Evolutionary conservation across 1,140 invertebrate genomes (phyloP).

Genomic region (Gonatopus flavifemur): DNA sequence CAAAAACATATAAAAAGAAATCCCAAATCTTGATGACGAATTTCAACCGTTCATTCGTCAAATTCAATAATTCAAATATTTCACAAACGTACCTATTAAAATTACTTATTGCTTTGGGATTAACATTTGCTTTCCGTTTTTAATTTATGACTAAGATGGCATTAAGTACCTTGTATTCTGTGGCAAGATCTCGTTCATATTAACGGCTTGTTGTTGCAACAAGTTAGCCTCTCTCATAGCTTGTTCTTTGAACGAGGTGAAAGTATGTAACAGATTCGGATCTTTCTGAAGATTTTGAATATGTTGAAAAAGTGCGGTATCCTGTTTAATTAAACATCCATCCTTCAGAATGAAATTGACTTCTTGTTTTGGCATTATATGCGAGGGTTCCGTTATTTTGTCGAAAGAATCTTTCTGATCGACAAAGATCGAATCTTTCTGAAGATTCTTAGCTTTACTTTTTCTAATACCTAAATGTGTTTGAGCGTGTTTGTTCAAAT

Average conservation of each 20-base stretch:
- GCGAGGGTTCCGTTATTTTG: conserved; percentile 27
- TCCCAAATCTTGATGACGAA: too few species aligned
- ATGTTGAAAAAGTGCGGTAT: conserved; percentile 45
- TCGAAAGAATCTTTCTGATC: conserved; percentile 38
- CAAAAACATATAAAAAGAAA: too few species aligned
- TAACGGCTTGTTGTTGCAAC: conserved; percentile 48
- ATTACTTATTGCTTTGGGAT: conserved; percentile 25
- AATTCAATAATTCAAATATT: too few species aligned
- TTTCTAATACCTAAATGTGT: conserved; percentile 50
- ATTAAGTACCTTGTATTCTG: conserved; percentile 56
- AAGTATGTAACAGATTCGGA: conserved; percentile 45
- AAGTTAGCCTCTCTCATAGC: conserved; percentile 41
- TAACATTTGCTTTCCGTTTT: conserved; percentile 11
- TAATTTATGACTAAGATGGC: conserved; percentile 47
- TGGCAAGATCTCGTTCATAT: conserved; percentile 54
- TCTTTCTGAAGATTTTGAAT: conserved; percentile 53
- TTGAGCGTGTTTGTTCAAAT: conserved; percentile 70
- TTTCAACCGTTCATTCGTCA: too few species aligned
- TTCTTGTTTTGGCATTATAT: conserved; percentile 41
- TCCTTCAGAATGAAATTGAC: conserved; percentile 45
- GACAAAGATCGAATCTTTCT: conserved; percentile 41
- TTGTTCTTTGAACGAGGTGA: conserved; percentile 51
- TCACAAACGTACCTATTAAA: too few species aligned
- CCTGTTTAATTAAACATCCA: conserved; percentile 42
- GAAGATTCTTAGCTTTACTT: conserved; percentile 43